Base-by-base conservation (phyloP, 2,888 invertebrate species). In the Liposcelis brunnea region DNA sequence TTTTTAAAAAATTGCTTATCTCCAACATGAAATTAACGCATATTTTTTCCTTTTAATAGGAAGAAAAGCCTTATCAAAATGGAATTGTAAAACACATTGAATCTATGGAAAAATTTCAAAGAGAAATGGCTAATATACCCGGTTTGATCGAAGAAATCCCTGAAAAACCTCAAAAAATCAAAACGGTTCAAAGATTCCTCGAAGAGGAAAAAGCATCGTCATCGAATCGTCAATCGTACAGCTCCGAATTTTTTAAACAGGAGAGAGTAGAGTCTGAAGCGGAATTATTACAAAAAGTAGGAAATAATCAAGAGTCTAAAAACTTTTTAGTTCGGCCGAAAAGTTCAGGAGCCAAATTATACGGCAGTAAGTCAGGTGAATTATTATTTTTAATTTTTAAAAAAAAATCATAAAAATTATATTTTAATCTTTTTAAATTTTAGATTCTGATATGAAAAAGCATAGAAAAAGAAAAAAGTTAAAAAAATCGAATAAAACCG, bases 291-390 rank as follows among this genome's bases (percentile, higher is more conserved):
- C 4, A 26, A 6, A 26, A 26, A 4, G 26, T 26, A 6, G 26
- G 5, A 4, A 8, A 6, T 6, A 26, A 4, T 26, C 26, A 26
- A 26, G 26, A 26, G 26, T 19, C 40, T 5, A 40, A 40, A 40
- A 19, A 14, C 7, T 18, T 40, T 7, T 21, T 40, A 21, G 19
- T 19, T 16, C 16, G 40, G 11, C 40, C 40, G 15, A 40, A 40
- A 40, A 40, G 40, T 18, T 40, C 40, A 6, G 40, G 40, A 14
- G 40, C 40, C 10, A 16, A 7, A 40, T 18, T 40, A 18, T 16
- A 21, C 21, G 19, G 14, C 4, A 15, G 5, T 14, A 35, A 14
- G 7, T 35, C 35, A 40, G 40, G 16, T 40, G 16, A 6, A 6
- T 40, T 10, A 12, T 40, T n/a, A 16, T 10, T 40, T 19, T 21